phyloP scores from a whole-genome alignment of 2,888 invertebrate species.

The Lithophane semibrunnea region DNA sequence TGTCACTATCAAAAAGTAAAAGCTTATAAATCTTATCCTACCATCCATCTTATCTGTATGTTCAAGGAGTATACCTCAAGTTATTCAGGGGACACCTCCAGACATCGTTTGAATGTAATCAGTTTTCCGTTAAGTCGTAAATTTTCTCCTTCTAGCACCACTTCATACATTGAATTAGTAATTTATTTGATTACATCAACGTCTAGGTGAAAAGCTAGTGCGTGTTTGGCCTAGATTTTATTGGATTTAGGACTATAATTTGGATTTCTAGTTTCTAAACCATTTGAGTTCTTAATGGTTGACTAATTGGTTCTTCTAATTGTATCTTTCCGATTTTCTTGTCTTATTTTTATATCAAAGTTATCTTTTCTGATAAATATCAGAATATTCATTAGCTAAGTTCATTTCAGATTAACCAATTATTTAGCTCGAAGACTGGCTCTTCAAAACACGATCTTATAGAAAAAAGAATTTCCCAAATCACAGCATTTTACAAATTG shows the following conservation, averaged over 20 bases:
- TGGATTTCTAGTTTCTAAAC: background rate
- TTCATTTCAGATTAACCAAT: too few relatives aligned
- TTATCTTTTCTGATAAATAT: too few relatives aligned
- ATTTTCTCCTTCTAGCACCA: slow-evolving; percentile 51
- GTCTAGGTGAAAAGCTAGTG: slow-evolving; percentile 28
- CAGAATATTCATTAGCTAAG: too few relatives aligned
- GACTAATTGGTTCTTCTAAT: background rate
- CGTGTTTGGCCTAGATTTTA: slow-evolving; percentile 17
- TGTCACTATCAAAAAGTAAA: slow-evolving; percentile 41
- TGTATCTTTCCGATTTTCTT: too few relatives aligned
- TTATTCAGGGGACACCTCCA: slow-evolving; percentile 57
- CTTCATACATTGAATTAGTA: slow-evolving; percentile 50
- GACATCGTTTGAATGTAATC: slow-evolving; percentile 54
- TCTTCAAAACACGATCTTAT: background rate
- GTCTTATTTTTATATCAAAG: too few relatives aligned
- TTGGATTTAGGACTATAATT: slow-evolving; percentile 15
- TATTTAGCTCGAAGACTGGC: too few relatives aligned
- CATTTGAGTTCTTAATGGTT: background rate
- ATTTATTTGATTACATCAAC: slow-evolving; percentile 44
- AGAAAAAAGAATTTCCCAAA: background rate
- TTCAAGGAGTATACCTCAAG: slow-evolving; percentile 38
- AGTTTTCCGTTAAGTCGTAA: slow-evolving; percentile 58
- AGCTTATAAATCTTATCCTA: slow-evolving; percentile 40
- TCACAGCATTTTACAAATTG: background rate
- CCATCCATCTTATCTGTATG: slow-evolving; percentile 48